Percentiles rank a stretch among this genome's conserved stretches.
phyloP scores from a whole-genome alignment of 2,113 vertebrate genomes.

The Dipodomys stephensi region DNA sequence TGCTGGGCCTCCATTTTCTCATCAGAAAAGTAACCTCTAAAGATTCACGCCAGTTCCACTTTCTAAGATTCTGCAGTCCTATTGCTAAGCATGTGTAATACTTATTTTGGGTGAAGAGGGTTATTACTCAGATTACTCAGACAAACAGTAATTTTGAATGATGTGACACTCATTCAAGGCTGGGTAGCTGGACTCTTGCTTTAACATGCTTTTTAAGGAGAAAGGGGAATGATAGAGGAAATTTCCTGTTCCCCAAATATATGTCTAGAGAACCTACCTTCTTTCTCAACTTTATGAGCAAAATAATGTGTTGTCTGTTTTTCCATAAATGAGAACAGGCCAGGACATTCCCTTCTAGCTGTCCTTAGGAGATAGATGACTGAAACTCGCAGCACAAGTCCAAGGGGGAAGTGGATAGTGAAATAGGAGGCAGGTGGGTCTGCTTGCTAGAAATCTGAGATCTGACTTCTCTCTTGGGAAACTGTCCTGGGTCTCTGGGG shows the following conservation, averaged over 20 bases:
- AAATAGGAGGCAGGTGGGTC: too few relatives aligned
- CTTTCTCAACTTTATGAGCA: not conserved
- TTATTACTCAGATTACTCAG: not conserved
- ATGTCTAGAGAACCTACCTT: not conserved
- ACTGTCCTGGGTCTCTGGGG: fast-evolving
- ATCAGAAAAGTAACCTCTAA: not conserved
- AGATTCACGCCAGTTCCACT: not conserved
- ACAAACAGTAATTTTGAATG: not conserved
- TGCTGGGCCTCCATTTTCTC: not conserved
- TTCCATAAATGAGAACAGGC: not conserved
- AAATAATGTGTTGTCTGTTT: not conserved
- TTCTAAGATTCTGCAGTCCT: not conserved
- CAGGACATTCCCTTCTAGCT: not conserved
- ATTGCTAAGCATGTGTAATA: not conserved
- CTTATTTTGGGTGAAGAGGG: not conserved
- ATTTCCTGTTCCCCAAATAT: not conserved
- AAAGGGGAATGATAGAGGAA: not conserved
- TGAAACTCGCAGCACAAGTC: not conserved
- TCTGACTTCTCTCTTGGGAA: not conserved
- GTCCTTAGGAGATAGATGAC: not conserved
- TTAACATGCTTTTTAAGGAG: not conserved
- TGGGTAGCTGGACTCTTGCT: not conserved
- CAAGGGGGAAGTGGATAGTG: not conserved
- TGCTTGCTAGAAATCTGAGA: not conserved
- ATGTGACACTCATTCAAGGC: not conserved